Evolutionary conservation across 1,140 invertebrate genomes (phyloP), one percentile per base, ranked within the genome.

Genomic region (Conus betulinus): DNA sequence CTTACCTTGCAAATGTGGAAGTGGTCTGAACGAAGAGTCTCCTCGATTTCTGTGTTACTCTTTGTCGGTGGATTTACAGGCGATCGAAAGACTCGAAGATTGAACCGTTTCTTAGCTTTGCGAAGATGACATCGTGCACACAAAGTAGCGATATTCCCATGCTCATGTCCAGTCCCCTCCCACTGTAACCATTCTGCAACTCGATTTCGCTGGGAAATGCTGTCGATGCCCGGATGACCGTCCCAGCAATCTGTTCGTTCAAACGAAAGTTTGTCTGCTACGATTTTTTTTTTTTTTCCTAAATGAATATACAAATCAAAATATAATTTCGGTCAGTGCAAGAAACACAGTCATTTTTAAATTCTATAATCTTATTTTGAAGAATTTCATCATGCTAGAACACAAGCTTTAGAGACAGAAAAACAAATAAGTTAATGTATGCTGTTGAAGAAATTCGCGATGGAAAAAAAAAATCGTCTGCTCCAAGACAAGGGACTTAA

Each of bases 1-100:
- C 89, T 88, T 90, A 94, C 93, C 92, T 94, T 94, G 91, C 91
- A 92, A 74, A 93, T 92, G 91, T 93, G 91, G 87, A 94, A 93
- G 91, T 94, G 93, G 63, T 93, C 93, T 13, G 92, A 91, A 76
- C 92, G 93, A 71, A 94, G 88, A 8, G 92, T 93, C 88, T 94
- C 93, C 87, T 93, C 93, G 84, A 94, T 93, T 87, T 94, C 93
- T 78, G 89, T 92, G 83, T 94, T 93, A 85, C 90, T 91, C 89
- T 94, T 93, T 23, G 91, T 89, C 15, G 91, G 91, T 87, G 93
- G 87, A 87, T 91, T 91, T 27, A 92, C 93, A 23, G 93, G 93
- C 67, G 91, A 92, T 27, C 93, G 90, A 79, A 94, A 88, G 55
- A 92, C 39, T 91, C 91, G 93, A 25, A 93, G 88, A 74, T 89